phyloP scores from a whole-genome alignment of 2,113 vertebrate genomes.

The Istiophorus platypterus region DNA sequence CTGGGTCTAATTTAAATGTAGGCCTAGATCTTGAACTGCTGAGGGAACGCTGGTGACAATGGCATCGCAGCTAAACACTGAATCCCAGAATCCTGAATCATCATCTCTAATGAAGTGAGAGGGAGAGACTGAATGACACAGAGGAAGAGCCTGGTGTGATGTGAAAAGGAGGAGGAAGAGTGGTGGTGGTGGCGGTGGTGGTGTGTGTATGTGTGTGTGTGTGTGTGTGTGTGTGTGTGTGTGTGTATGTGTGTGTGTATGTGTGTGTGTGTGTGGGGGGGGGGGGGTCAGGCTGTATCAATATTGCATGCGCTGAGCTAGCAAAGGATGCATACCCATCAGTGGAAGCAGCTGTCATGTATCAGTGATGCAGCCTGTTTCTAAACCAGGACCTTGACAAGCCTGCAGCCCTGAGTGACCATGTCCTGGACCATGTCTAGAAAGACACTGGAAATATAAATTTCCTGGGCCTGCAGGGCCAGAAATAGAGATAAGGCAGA shows the following conservation, averaged over 20 bases:
- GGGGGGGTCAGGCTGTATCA: conserved; percentile 51
- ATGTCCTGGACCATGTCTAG: too few species aligned
- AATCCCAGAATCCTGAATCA: conserved; percentile 21
- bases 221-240: too few species aligned
- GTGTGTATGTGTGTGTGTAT: too few species aligned
- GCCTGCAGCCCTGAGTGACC: conserved; percentile 16
- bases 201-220: too few species aligned
- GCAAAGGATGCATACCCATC: conserved; percentile 72
- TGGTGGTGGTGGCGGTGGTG: conserved; percentile 9
- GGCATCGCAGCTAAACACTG: conserved; percentile 15
- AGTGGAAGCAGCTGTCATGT: conserved; percentile 70
- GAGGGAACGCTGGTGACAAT: conserved; percentile 24
- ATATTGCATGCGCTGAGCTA: conserved; percentile 76
- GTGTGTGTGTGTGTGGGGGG: too few species aligned
- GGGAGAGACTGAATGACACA: neutral
- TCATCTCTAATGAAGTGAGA: conserved; percentile 7
- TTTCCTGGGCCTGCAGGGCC: neutral
- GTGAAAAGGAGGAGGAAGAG: conserved; percentile 15
- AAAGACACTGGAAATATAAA: conserved; percentile 1
- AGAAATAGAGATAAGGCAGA: conserved; percentile 14
- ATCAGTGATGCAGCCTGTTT: conserved; percentile 56
- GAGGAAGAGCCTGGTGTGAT: conserved; percentile 20
- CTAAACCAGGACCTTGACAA: conserved; percentile 51
- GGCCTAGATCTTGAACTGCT: neutral
- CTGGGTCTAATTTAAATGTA: conserved; percentile 46